Base-by-base conservation (phyloP, 2,113 vertebrate genomes). In the Zosterops pallidus region DNA sequence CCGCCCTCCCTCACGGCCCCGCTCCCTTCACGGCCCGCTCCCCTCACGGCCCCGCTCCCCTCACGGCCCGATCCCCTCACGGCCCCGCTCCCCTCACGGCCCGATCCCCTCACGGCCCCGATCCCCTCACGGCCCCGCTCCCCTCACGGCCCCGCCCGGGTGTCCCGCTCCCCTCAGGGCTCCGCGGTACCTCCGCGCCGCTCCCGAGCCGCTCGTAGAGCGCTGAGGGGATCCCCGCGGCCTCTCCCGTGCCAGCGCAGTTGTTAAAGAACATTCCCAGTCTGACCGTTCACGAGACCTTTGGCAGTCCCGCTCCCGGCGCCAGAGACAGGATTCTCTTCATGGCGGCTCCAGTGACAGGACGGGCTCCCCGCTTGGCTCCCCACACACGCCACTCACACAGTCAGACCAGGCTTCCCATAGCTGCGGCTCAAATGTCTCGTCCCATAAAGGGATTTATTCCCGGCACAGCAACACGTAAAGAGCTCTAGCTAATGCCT, bases 211-310 rank as follows among this genome's bases (percentile, higher is more conserved):
- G 29, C 67, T 10, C 15, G 10, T 24, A 11, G 11, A 18, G 23
- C 10, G 35, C 18, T 33, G 64, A n/a, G 23, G 37, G 8, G 8
- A 22, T 15, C 10, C 8, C 5, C 14, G 20, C 35, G 21, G 46
- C 11, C 17, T 1, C 22, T 12, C 47, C 55, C 4, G 47, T 29
- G n/a, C 26, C 65, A 6, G 24, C 47, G 47, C 19, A 5, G 28
- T 4, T 39, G 28, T 20, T 19, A 11, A 17, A 29, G 65, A 31
- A 5, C 9, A 5, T 41, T 22, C 21, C 17, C 49, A 0, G 29
- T 5, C 13, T 5, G 29, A 3, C 7, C 24, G 7, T 10, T 25
- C 57, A 2, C 16, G 10, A 10, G 7, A 3, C 2, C 33, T 55
- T 15, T 19, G 63, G 14, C 47, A 39, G 56, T 37, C 39, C 2